These are phyloP conservation scores for Antechinus stuartii DNA, from an alignment of 2,113 vertebrate species.

Conservation along the genomic window DNA sequence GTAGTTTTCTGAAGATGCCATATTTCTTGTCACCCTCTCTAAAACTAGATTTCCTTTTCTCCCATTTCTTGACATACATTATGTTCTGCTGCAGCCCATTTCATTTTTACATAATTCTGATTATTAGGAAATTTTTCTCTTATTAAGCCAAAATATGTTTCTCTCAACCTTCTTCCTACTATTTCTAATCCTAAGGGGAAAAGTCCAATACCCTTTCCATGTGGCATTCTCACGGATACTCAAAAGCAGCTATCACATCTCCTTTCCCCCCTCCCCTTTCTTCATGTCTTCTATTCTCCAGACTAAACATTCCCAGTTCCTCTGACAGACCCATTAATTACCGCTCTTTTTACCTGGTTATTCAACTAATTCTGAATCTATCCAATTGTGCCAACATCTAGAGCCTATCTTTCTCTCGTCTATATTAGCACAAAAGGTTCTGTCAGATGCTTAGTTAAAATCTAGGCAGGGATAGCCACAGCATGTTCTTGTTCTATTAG, in stretches of 20 bases:
- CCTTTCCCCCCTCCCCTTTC: neutral
- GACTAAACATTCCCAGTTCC: neutral
- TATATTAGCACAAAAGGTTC: neutral
- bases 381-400: neutral
- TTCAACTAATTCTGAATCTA: neutral
- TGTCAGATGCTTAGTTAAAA: neutral
- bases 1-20: neutral
- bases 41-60: neutral
- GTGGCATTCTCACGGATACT: neutral
- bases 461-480: neutral
- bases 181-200: neutral
- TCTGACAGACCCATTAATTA: conserved; percentile 1
- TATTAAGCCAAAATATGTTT: neutral
- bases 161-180: neutral
- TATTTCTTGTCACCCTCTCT: neutral
- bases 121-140: neutral
- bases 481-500: neutral
- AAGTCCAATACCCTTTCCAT: neutral
- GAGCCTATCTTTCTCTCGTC: neutral
- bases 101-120: neutral
- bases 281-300: neutral
- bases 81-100: neutral
- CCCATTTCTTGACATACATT: neutral
- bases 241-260: neutral
- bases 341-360: neutral